Base-by-base conservation (phyloP, 2,888 invertebrate species). In the Cylloceria caligata region DNA sequence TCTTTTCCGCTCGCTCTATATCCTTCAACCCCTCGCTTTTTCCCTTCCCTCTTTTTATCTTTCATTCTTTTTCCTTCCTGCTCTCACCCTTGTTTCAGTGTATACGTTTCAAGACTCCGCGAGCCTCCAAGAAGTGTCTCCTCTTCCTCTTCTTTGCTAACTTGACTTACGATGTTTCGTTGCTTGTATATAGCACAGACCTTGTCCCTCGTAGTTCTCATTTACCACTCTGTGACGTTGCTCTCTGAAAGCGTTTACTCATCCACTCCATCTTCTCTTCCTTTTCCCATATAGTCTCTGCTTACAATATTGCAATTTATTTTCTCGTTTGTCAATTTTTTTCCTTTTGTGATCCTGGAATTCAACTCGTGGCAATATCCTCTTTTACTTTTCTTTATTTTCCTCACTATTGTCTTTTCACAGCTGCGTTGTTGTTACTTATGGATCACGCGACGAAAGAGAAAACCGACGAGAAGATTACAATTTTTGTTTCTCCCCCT, bases 201-300 rank as follows among this genome's bases (percentile, higher is more conserved):
- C 42, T 65, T n/a, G 42, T 39, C 65, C 62, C 21, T 39, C 62
- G 67, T 55, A 52, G 76, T 81, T 81, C 72, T 76, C 80, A 72
- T 81, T 81, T 76, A 76, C 76, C 60, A 60, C 80, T 42, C 52
- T 3, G 72, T 69, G 72, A 76, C 75, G 71, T 72, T 76, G 55
- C 57, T 49, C 55, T 45, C 24, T 34, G 60, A 7, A 36, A 49
- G 21, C 49, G 64, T 71, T 81, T 47, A 67, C 52, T 62, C 42
- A 57, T 55, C 75, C 62, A 45, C 75, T 68, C 45, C 52, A 73
- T 68, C n/a, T 34, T 60, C 45, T 30, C 21, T 52, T 45, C 19
- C 24, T 36, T 16, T 19, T 36, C 24, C 5, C 45, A 49, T 19
- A 42, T 34, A 60, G 9, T 19, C 39, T 11, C n/a, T 30, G 30